Conservation (phyloP, 2,888 invertebrate species). For the Hemicrepidius hirtus region DNA sequence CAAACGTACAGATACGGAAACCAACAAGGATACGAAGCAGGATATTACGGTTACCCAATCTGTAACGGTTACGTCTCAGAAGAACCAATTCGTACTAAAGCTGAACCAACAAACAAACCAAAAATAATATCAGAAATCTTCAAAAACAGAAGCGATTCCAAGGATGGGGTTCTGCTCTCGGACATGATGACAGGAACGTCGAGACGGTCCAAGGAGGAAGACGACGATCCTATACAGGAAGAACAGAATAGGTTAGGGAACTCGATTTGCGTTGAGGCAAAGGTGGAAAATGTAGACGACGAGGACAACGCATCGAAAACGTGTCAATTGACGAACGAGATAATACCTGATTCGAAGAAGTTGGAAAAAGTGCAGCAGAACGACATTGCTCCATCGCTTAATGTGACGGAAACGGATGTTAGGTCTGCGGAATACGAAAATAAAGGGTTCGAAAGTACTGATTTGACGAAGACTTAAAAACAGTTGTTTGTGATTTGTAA, state of each 20-base stretch:
- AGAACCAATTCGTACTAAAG: conserved; percentile 63
- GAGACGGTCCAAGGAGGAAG: conserved; percentile 39
- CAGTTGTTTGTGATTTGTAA: conserved; percentile 35
- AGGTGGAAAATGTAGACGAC: conserved; percentile 12
- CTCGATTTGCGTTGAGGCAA: conserved; percentile 12
- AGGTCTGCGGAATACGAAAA: conserved; percentile 56
- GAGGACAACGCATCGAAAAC: conserved; percentile 12
- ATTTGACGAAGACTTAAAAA: conserved; percentile 35
- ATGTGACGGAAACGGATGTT: conserved; percentile 49
- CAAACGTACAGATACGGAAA: conserved; percentile 87
- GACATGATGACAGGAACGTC: conserved; percentile 69
- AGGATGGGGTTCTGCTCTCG: conserved; percentile 73
- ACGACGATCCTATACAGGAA: conserved; percentile 71
- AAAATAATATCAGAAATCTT: conserved; percentile 83
- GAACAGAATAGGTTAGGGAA: conserved; percentile 39
- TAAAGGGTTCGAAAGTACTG: conserved; percentile 55
- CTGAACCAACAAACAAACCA: conserved; percentile 74
- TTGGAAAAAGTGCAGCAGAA: conserved; percentile 73
- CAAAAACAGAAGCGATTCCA: conserved; percentile 75
- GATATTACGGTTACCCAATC: conserved; percentile 81
- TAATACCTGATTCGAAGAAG: conserved; percentile 50
- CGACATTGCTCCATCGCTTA: conserved; percentile 64
- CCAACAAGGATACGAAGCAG: conserved; percentile 85
- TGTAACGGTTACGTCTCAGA: conserved; percentile 77
- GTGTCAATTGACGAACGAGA: conserved; percentile 8